Base-by-base conservation (phyloP, 2,113 vertebrate species). In the Rhynchomys soricoides region DNA sequence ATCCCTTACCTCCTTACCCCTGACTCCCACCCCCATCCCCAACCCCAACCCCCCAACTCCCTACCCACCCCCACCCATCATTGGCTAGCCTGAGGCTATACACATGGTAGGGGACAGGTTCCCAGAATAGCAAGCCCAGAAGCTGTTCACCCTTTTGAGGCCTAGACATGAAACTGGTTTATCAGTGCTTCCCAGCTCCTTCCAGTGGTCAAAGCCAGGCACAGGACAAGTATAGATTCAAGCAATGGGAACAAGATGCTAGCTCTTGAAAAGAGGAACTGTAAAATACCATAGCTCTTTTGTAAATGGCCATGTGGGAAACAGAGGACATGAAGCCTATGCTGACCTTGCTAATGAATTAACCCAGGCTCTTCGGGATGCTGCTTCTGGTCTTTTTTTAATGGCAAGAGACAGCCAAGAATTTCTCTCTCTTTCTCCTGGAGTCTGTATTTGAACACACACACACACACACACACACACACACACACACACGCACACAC, bases 351-450 rank as follows among this genome's bases (percentile, higher is more conserved):
- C 31, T 86, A 43, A 91, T 70, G 48, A 86, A 37, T 43, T 34
- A 78, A 81, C 74, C 74, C 75, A 29, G 52, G 45, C 52, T 52
- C 11, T 29, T 75, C 68, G 19, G 73, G 17, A 73, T 45, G 31
- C 52, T 71, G 78, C 82, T 73, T 86, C 66, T 68, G 8, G 50
- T 5, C 75, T 93, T 71, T 9, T 75, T 93, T 81, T 85, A 78
- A 43, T 10, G 29, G 43, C 22, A 50, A 45, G 59, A 40, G 15
- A 31, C 26, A 40, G 62, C 73, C 73, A 6, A 24, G 0, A 74
- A 24, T 89, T 86, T 94, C 64, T 81, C 81, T 91, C 52, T 34
- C 2, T 92, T 88, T 92, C 66, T 52, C 79, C 71, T 82, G 57
- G 40, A 95, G 10, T 73, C 85, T 86, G 40, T 83, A 10, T 50